phyloP scores from a whole-genome alignment of 1,140 invertebrate genomes.

The Nautilus pompilius region DNA sequence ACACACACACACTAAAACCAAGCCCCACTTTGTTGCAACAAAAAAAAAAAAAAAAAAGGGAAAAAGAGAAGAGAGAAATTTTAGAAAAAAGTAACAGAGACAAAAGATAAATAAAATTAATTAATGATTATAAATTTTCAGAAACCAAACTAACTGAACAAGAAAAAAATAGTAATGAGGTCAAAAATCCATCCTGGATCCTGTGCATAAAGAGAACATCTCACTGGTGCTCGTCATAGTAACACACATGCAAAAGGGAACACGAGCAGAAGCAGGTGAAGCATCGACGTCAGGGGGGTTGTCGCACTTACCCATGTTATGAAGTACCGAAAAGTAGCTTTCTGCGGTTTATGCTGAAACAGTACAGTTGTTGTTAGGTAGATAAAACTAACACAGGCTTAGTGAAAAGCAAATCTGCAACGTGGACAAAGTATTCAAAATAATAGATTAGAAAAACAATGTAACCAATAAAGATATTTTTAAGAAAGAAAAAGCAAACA shows the following conservation, averaged over 20 bases:
- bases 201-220: background rate
- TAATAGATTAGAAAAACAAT: no score
- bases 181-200: slow-evolving; percentile 1
- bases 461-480: no score
- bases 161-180: no score
- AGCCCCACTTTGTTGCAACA: no score
- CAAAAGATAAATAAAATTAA: background rate
- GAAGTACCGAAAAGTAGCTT: slow-evolving; percentile 36
- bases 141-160: no score
- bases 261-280: background rate
- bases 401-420: no score
- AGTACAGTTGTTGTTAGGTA: slow-evolving; percentile 1
- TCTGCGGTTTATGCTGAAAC: slow-evolving; percentile 36
- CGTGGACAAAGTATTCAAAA: no score
- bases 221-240: background rate
- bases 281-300: background rate
- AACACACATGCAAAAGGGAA: slow-evolving; percentile 2
- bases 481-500: no score
- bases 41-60: background rate
- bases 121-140: no score
- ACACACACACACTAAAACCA: background rate
- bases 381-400: no score
- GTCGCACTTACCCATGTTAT: slow-evolving; percentile 45
- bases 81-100: background rate
- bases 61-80: background rate